These are phyloP conservation scores for Schizothorax lantsangensis DNA, from an alignment of 2,797 vertebrate genomes.

Conservation along the genomic window DNA sequence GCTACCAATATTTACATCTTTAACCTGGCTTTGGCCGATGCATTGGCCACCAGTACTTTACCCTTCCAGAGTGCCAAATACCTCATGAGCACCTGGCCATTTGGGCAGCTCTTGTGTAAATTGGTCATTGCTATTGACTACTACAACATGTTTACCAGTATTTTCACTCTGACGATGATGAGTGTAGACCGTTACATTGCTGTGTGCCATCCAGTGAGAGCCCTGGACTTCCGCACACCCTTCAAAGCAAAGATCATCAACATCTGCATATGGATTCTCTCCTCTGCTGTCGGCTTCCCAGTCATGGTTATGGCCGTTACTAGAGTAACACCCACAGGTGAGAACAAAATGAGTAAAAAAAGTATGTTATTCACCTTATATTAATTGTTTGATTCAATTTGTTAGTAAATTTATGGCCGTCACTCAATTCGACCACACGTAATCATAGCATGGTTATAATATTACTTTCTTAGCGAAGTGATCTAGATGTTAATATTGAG, in stretches of 20 bases:
- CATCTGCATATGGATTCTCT: conserved; percentile 94
- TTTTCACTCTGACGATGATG: conserved; percentile 99
- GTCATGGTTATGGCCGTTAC: conserved; percentile 95
- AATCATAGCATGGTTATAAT: background rate
- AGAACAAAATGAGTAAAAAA: conserved; percentile 35
- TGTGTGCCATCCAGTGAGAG: conserved; percentile 93
- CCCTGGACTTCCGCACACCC: conserved; percentile 92
- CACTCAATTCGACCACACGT: background rate
- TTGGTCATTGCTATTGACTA: conserved; percentile 93
- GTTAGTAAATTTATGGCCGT: background rate
- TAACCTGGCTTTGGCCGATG: conserved; percentile 93
- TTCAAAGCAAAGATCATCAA: conserved; percentile 96
- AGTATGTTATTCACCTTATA: background rate
- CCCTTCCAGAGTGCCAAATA: conserved; percentile 97
- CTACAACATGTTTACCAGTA: conserved; percentile 99
- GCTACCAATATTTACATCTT: conserved; percentile 99
- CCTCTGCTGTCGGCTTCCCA: conserved; percentile 90
- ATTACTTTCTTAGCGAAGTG: background rate
- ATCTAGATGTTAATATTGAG: background rate
- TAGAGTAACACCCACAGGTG: conserved; percentile 77
- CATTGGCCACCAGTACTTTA: conserved; percentile 93
- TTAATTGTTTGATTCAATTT: background rate
- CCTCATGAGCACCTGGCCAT: conserved; percentile 95
- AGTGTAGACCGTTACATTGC: conserved; percentile 96
- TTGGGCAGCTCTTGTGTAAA: conserved; percentile 92